phyloP scores from a whole-genome alignment of 2,113 vertebrate species.

The Reinhardtius hippoglossoides region DNA sequence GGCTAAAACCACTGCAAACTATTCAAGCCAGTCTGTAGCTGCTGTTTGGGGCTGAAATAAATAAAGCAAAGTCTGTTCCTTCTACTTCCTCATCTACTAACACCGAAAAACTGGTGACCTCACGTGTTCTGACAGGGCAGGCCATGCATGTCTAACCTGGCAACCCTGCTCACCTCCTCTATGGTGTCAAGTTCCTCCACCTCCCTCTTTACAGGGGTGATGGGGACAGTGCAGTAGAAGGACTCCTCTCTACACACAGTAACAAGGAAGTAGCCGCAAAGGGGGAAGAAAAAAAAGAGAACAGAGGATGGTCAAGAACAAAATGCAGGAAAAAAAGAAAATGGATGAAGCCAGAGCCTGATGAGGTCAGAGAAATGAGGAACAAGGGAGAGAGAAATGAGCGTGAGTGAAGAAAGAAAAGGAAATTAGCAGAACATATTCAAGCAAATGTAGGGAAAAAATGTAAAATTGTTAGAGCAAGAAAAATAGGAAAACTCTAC shows the following conservation, averaged over 20 bases:
- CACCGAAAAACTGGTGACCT: conserved; percentile 31
- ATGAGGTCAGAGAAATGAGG: conserved; percentile 48
- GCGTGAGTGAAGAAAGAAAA: conserved; percentile 50
- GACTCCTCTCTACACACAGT: conserved; percentile 87
- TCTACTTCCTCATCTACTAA: conserved; percentile 20
- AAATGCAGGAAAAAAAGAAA: conserved; percentile 55
- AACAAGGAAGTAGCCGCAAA: conserved; percentile 61
- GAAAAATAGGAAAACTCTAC: conserved; percentile 29
- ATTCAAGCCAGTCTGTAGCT: conserved; percentile 28
- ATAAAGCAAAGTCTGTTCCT: conserved; percentile 21
- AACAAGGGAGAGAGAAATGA: conserved; percentile 55
- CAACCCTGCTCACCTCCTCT: conserved; percentile 90
- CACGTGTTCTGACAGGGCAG: conserved; percentile 51
- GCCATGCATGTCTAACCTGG: conserved; percentile 65
- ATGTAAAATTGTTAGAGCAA: conserved; percentile 33
- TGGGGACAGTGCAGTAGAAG: conserved; percentile 92
- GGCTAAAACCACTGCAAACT: conserved; percentile 39
- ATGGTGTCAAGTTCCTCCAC: conserved; percentile 88
- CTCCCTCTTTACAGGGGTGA: conserved; percentile 93
- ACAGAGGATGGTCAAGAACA: conserved; percentile 66
- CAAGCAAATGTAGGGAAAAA: conserved; percentile 54
- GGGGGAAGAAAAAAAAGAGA: conserved; percentile 43
- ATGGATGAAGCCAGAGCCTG: conserved; percentile 42
- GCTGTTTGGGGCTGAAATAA: not conserved
- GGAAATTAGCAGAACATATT: conserved; percentile 44